phyloP scores from a whole-genome alignment of 1,140 invertebrate genomes.

The Catajapyx aquilonaris region DNA sequence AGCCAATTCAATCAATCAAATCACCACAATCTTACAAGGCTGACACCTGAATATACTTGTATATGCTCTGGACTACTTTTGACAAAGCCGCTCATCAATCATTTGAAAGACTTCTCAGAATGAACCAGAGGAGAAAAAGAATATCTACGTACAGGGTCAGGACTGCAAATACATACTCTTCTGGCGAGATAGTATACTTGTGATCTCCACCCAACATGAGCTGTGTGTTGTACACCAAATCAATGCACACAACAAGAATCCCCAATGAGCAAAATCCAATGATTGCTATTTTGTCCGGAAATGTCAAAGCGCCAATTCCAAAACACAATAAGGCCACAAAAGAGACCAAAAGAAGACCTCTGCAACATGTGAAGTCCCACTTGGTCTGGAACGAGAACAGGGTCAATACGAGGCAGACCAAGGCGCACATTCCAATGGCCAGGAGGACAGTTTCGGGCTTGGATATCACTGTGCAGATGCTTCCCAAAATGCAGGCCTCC shows the following conservation, averaged over 20 bases:
- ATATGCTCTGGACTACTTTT: too few species aligned
- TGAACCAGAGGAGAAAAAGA: slow-evolving; percentile 73
- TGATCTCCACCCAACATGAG: slow-evolving; percentile 83
- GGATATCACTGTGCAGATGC: slow-evolving; percentile 34
- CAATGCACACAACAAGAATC: slow-evolving; percentile 49
- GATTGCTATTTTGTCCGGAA: slow-evolving; percentile 30
- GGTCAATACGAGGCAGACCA: slow-evolving; percentile 59
- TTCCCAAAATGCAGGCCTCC: slow-evolving; percentile 53
- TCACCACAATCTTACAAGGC: too few species aligned
- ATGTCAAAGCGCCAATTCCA: slow-evolving; percentile 53
- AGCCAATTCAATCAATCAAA: too few species aligned
- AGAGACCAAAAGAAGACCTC: slow-evolving; percentile 53
- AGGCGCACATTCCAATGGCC: slow-evolving; percentile 59
- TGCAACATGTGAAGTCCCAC: slow-evolving; percentile 71
- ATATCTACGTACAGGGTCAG: slow-evolving; percentile 80
- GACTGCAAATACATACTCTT: slow-evolving; percentile 90
- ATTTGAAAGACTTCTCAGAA: too few species aligned
- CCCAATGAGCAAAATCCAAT: slow-evolving; percentile 62
- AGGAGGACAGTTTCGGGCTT: slow-evolving; percentile 41
- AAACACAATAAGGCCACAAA: slow-evolving; percentile 64
- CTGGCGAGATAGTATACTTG: slow-evolving; percentile 76
- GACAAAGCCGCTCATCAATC: too few species aligned
- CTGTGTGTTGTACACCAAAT: slow-evolving; percentile 84
- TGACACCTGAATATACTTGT: too few species aligned
- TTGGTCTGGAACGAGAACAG: slow-evolving; percentile 91